phyloP scores from a whole-genome alignment of 2,888 invertebrate species.

The Tetheella fluctuosa region DNA sequence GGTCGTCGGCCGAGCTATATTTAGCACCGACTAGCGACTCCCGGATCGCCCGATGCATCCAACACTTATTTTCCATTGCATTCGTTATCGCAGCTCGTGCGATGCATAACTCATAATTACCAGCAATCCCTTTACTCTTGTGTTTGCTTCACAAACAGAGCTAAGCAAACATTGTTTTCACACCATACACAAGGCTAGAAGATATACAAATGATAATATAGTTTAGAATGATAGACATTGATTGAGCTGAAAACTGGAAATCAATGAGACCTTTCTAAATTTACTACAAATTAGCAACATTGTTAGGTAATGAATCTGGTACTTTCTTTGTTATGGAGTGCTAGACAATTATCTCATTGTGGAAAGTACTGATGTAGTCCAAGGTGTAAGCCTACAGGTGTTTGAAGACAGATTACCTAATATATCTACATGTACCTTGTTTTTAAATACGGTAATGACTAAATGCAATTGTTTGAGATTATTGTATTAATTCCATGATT shows the following conservation, averaged over 20 bases:
- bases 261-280: too few species aligned
- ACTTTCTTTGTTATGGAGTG: too few species aligned
- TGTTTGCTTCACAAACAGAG: slow-evolving; percentile 13
- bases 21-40: slow-evolving; percentile 60
- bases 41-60: slow-evolving; percentile 57
- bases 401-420: too few species aligned
- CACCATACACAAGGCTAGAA: slow-evolving; percentile 34
- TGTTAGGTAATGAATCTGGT: too few species aligned
- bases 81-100: slow-evolving; percentile 42
- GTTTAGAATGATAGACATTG: slow-evolving; percentile 23
- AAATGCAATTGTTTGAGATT: too few species aligned
- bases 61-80: slow-evolving; percentile 65
- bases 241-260: slow-evolving; percentile 24
- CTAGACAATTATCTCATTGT: too few species aligned
- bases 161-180: slow-evolving; percentile 28
- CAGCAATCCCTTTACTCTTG: slow-evolving; percentile 6
- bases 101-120: slow-evolving; percentile 13
- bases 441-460: too few species aligned
- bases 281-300: too few species aligned
- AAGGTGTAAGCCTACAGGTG: too few species aligned
- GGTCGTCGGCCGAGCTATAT: slow-evolving; percentile 78
- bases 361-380: too few species aligned
- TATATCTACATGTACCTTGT: too few species aligned
- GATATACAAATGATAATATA: slow-evolving; percentile 18
- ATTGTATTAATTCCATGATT: too few species aligned